Conservation (phyloP, 1,140 invertebrate genomes). For the Calosoma granatense region DNA sequence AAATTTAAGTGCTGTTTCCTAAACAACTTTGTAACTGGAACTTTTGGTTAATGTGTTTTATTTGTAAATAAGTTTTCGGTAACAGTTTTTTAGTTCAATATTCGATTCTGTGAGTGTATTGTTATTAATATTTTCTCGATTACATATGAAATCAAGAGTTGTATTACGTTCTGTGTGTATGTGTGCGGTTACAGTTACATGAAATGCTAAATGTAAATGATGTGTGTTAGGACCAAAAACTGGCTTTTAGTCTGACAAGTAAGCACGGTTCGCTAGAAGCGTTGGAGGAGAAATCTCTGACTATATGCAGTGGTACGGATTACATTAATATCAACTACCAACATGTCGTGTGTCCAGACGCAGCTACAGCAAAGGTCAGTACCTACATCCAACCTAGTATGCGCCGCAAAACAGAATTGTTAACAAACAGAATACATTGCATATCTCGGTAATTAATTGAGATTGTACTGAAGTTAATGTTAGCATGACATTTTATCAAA, state of each 20-base stretch:
- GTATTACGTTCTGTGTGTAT: too few species aligned
- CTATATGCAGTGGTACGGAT: slow-evolving; percentile 97
- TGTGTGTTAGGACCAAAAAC: slow-evolving; percentile 64
- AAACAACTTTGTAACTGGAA: too few species aligned
- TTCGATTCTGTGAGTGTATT: too few species aligned
- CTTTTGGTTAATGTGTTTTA: too few species aligned
- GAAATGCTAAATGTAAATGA: neutral
- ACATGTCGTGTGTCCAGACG: slow-evolving; percentile 88
- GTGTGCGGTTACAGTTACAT: slow-evolving; percentile 1
- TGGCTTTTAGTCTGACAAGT: slow-evolving; percentile 63
- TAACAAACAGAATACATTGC: slow-evolving; percentile 1
- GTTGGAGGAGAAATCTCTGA: slow-evolving; percentile 91
- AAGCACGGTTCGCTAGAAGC: slow-evolving; percentile 67
- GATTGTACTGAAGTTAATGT: neutral
- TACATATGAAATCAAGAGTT: too few species aligned
- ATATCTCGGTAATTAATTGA: neutral
- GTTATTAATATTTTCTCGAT: too few species aligned
- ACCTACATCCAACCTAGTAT: neutral
- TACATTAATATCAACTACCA: slow-evolving; percentile 99
- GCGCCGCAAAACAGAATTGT: neutral
- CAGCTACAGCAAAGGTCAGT: slow-evolving; percentile 80
- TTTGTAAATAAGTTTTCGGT: too few species aligned
- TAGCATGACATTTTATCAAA: neutral
- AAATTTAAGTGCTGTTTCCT: too few species aligned
- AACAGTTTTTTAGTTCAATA: too few species aligned